phyloP scores from a whole-genome alignment of 2,113 vertebrate genomes.

The Mixornis gularis region DNA sequence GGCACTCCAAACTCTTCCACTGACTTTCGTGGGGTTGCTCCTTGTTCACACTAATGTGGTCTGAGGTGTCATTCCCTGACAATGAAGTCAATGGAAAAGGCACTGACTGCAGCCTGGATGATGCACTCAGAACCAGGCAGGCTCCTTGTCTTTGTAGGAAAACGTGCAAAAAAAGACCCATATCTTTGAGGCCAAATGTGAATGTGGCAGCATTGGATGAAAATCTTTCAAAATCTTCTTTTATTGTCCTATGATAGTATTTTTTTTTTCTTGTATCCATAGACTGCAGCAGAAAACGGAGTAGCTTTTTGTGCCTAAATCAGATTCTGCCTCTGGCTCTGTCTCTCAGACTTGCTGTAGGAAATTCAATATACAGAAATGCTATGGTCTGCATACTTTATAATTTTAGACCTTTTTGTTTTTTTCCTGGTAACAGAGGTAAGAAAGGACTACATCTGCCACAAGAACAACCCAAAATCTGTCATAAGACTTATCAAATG shows the following conservation, averaged over 20 bases:
- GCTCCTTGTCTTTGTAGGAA: not conserved
- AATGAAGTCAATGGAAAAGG: not conserved
- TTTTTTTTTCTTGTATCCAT: not conserved
- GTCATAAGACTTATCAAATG: not conserved
- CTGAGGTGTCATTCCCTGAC: not conserved
- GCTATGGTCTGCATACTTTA: not conserved
- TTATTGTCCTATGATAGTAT: not conserved
- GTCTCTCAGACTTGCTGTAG: not conserved
- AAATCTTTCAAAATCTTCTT: not conserved
- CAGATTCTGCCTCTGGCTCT: not conserved
- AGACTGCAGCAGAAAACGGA: not conserved
- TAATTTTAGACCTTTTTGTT: not conserved
- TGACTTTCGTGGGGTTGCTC: not conserved
- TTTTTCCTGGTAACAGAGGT: not conserved
- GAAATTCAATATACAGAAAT: not conserved
- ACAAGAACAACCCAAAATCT: not conserved
- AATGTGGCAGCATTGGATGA: not conserved
- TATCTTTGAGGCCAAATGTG: not conserved
- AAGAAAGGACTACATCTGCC: not conserved
- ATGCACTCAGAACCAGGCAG: not conserved
- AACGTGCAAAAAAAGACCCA: not conserved
- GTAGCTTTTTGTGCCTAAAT: not conserved
- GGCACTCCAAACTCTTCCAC: not conserved
- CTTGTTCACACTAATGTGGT: not conserved
- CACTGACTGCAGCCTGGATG: not conserved